phyloP scores from a whole-genome alignment of 2,888 invertebrate genomes.

The Mesorhabditis spiculigera region DNA sequence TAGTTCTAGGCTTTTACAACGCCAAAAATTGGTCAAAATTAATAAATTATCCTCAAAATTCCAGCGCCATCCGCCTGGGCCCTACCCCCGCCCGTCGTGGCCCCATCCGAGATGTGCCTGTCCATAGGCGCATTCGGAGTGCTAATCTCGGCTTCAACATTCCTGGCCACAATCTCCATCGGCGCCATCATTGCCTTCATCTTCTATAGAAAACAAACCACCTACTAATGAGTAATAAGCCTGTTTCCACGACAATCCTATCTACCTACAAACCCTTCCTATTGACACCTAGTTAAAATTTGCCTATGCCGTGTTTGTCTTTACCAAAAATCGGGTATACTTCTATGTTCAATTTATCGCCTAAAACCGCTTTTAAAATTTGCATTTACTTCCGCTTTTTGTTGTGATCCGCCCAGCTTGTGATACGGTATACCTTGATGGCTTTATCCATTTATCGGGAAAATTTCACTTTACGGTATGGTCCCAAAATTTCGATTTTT shows the following conservation, averaged over 20 bases:
- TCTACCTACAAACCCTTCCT: too few relatives aligned
- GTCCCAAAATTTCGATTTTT: too few relatives aligned
- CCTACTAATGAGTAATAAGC: neutral
- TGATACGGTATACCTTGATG: neutral
- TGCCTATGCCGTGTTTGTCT: too few relatives aligned
- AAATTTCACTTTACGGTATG: too few relatives aligned
- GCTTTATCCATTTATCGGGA: too few relatives aligned
- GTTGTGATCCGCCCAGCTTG: neutral
- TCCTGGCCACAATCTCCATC: constrained; percentile 42
- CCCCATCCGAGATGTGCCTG: constrained; percentile 29
- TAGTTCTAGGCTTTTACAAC: too few relatives aligned
- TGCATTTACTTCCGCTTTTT: neutral
- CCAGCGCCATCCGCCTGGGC: constrained; percentile 5
- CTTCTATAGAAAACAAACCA: neutral
- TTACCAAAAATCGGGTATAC: too few relatives aligned
- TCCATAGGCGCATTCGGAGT: constrained; percentile 46
- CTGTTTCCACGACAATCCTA: neutral
- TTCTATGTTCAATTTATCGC: neutral
- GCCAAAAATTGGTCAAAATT: too few relatives aligned
- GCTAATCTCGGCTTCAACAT: constrained; percentile 46
- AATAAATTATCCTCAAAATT: neutral
- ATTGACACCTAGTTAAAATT: too few relatives aligned
- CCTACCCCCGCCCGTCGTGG: neutral
- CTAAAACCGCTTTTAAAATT: neutral
- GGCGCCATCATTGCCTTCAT: constrained; percentile 28